Conservation (phyloP, 2,888 invertebrate species). For the Stratiomys singularior region DNA sequence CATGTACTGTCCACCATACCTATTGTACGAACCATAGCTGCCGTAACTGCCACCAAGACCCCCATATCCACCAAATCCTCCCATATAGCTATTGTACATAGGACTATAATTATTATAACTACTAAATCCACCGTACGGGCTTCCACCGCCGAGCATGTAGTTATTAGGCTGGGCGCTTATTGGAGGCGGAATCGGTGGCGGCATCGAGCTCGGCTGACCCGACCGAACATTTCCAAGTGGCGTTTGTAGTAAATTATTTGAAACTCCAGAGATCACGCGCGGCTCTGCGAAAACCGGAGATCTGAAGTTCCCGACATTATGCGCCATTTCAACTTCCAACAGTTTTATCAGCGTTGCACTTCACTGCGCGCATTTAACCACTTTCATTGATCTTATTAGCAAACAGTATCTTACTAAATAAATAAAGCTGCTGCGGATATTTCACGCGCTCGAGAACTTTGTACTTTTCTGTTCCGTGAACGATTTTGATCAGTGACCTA, state of each 20-base stretch:
- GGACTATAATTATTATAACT: conserved; percentile 47
- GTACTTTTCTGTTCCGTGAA: conserved; percentile 14
- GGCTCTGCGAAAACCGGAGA: conserved; percentile 49
- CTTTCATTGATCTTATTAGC: too few species aligned
- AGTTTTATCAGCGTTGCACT: conserved; percentile 4
- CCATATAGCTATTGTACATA: conserved; percentile 57
- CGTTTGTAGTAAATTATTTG: conserved; percentile 57
- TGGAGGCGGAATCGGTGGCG: conserved; percentile 55
- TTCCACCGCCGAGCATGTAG: conserved; percentile 49
- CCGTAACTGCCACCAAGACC: conserved; percentile 47
- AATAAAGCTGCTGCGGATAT: too few species aligned
- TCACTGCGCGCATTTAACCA: conserved; percentile 55
- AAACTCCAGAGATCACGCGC: conserved; percentile 47
- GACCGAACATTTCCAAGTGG: conserved; percentile 60
- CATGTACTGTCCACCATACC: conserved; percentile 56
- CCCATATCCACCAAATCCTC: conserved; percentile 55
- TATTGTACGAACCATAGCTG: conserved; percentile 59
- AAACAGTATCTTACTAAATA: too few species aligned
- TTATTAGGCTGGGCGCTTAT: conserved; percentile 53
- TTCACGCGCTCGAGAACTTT: conserved; percentile 41
- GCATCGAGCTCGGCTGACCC: conserved; percentile 13
- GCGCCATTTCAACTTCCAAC: conserved; percentile 25
- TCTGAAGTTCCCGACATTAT: conserved; percentile 41
- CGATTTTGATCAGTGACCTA: too few species aligned
- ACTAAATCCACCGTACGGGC: conserved; percentile 50